phyloP scores from a whole-genome alignment of 2,113 vertebrate species.

The Regulus satrapa region DNA sequence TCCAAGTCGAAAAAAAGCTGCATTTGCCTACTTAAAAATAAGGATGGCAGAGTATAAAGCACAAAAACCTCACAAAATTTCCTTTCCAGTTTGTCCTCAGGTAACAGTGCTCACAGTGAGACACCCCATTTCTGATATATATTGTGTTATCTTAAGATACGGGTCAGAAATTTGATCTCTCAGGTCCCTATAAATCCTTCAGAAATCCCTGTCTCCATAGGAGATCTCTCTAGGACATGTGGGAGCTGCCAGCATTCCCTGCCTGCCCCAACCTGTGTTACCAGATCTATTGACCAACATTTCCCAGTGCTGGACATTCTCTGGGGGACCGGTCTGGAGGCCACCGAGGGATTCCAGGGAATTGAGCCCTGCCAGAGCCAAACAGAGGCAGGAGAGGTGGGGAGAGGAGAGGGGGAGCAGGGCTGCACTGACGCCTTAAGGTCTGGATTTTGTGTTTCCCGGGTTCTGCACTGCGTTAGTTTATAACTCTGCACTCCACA shows the following conservation, averaged over 20 bases:
- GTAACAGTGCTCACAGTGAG: not conserved
- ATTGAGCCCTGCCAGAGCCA: not conserved
- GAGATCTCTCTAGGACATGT: not conserved
- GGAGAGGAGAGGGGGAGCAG: too few relatives aligned
- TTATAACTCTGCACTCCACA: too few relatives aligned
- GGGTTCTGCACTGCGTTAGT: too few relatives aligned
- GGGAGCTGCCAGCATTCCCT: not conserved
- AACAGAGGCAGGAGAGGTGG: not conserved
- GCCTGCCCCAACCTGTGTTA: not conserved
- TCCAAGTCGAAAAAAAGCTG: not conserved
- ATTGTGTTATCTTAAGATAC: not conserved
- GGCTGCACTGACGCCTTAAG: too few relatives aligned
- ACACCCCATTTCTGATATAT: not conserved
- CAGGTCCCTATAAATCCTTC: not conserved
- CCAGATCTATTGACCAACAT: not conserved
- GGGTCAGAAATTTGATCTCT: not conserved
- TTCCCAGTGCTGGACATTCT: not conserved
- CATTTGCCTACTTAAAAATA: not conserved
- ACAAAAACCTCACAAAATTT: not conserved
- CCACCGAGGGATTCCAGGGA: not conserved
- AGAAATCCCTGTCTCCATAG: not conserved
- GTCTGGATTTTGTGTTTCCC: too few relatives aligned
- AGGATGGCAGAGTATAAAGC: not conserved
- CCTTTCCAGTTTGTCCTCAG: not conserved
- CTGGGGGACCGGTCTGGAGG: not conserved